Evolutionary conservation across 2,888 invertebrate species (phyloP).

Genomic region (Cotesia congregata): DNA sequence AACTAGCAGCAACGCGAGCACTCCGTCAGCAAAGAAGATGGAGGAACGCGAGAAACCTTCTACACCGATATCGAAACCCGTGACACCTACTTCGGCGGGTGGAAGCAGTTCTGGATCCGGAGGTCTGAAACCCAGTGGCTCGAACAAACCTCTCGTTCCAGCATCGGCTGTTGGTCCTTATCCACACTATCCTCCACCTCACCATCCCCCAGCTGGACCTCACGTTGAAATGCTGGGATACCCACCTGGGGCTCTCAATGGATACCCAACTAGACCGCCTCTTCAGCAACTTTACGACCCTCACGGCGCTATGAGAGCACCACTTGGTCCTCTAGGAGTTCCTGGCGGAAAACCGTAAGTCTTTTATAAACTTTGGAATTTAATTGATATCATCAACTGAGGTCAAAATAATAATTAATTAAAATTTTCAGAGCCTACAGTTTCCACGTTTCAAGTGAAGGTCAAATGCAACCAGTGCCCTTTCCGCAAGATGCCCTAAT

Average conservation of each 20-base stretch:
- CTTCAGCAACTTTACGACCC: slow-evolving; percentile 79
- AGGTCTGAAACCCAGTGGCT: slow-evolving; percentile 71
- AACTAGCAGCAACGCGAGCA: slow-evolving; percentile 91
- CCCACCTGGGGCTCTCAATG: slow-evolving; percentile 76
- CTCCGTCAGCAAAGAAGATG: slow-evolving; percentile 88
- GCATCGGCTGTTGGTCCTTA: slow-evolving; percentile 66
- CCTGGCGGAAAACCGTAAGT: slow-evolving; percentile 91
- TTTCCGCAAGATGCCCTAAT: slow-evolving; percentile 95
- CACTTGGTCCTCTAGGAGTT: slow-evolving; percentile 77
- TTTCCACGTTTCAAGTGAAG: slow-evolving; percentile 92
- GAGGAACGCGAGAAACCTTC: slow-evolving; percentile 87
- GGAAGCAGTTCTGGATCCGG: slow-evolving; percentile 71
- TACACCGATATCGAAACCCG: slow-evolving; percentile 91
- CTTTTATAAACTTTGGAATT: slow-evolving; percentile 42
- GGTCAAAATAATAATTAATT: too few relatives aligned
- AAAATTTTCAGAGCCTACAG: slow-evolving; percentile 86
- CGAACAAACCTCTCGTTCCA: slow-evolving; percentile 72
- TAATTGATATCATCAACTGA: too few relatives aligned
- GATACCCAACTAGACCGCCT: slow-evolving; percentile 76
- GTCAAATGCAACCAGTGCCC: slow-evolving; percentile 91
- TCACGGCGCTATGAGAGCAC: slow-evolving; percentile 78
- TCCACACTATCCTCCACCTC: slow-evolving; percentile 69
- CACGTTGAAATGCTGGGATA: slow-evolving; percentile 70
- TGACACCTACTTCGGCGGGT: slow-evolving; percentile 84
- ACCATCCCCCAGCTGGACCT: slow-evolving; percentile 68